Evolutionary conservation across 2,113 vertebrate genomes (phyloP), one percentile per base, ranked within the genome.

Genomic region (Glaucomys volans): DNA sequence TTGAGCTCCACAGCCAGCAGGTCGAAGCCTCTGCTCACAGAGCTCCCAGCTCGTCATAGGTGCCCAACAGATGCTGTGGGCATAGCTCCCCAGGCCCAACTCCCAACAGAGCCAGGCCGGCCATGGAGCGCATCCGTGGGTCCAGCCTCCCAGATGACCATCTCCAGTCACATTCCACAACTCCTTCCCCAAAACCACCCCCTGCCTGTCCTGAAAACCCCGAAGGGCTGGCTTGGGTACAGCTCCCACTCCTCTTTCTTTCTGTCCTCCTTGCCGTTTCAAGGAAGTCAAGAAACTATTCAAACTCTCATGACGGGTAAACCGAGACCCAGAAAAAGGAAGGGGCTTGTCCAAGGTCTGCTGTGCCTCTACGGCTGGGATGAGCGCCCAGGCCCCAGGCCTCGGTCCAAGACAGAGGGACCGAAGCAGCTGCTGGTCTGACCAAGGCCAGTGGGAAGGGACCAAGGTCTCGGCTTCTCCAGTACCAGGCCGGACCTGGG

Each of bases 61-160:
- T 62, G 42, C 94, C 71, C n/a, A 6, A 17, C 16, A 40, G 42
- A 80, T 5, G 7, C 2, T 2, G 50, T 0, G 2, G 84, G 72
- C 54, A 79, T 8, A 2, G 8, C 77, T 9, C 71, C 54, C 76
- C 57, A 1, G 30, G 42, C 26, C 47, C 1, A 16, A 37, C 50
- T 2, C 5, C n/a, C 35, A 0, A 1, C 6, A 1, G 52, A 24
- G 80, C 57, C 4, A 13, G 40, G n/a, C 76, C 89, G 42, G 30
- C 79, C 18, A 1, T 0, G 44, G n/a, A 8, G 0, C 0, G n/a
- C 2, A 30, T 30, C 69, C 9, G 0, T 0, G 12, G 26, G 28
- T 40, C 4, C 0, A 1, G 94, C 32, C 59, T 62, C 44, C 62
- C 83, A 30, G 35, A 20, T 30, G 5, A 16, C 35, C 4, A 7